These are phyloP conservation scores for Calyptomena viridis DNA, from an alignment of 2,113 vertebrate genomes.

Conservation along the genomic window DNA sequence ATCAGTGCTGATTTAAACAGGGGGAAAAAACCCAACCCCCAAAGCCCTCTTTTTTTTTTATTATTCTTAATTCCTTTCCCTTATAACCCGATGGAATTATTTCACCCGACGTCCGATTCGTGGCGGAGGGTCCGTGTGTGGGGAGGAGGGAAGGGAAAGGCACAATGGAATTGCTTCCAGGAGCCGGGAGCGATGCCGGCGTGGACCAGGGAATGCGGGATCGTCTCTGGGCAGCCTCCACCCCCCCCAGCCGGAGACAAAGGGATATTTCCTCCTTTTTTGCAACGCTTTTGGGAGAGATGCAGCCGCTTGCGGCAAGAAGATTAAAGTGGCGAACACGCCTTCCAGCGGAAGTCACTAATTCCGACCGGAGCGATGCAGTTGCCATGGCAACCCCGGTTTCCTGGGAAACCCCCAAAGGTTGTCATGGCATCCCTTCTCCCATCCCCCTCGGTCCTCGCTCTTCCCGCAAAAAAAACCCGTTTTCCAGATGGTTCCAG, in stretches of 20 bases:
- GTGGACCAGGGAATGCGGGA: neutral
- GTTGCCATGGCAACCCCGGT: conserved; percentile 92
- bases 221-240: neutral
- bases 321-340: conserved; percentile 77
- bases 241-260: conserved; percentile 54
- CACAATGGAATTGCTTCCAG: neutral
- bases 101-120: neutral
- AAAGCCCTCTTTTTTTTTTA: neutral
- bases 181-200: neutral
- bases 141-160: conserved; percentile 4
- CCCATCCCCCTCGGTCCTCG: conserved; percentile 65
- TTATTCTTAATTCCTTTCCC: neutral
- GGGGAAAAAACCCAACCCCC: neutral
- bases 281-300: conserved; percentile 42
- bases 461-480: conserved; percentile 85
- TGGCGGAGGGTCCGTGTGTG: neutral
- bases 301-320: conserved; percentile 55
- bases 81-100: neutral
- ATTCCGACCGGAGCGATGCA: conserved; percentile 88
- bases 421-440: conserved; percentile 90
- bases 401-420: conserved; percentile 92
- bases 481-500: conserved; percentile 85
- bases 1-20: conserved; percentile 8
- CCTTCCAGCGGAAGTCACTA: conserved; percentile 88
- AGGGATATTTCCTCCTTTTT: conserved; percentile 2